These are phyloP conservation scores for Epinephelus cyanopodus DNA, from an alignment of 2,113 vertebrate species.

Conservation along the genomic window DNA sequence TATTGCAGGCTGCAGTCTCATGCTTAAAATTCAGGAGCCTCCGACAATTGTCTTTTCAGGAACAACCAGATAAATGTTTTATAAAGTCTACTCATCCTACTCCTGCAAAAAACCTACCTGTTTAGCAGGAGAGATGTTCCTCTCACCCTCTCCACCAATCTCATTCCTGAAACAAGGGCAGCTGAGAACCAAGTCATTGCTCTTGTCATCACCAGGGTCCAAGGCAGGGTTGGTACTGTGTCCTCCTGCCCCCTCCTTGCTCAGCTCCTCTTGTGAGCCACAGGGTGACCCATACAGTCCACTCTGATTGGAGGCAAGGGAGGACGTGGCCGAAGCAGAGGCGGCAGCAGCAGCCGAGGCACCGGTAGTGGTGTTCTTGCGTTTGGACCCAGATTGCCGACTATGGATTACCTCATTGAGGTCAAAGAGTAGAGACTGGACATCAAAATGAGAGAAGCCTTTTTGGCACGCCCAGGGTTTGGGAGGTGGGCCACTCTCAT, in stretches of 20 bases:
- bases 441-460: constrained; percentile 96
- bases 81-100: background rate
- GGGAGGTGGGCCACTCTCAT: constrained; percentile 82
- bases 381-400: constrained; percentile 92
- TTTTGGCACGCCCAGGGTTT: constrained; percentile 96
- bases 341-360: constrained; percentile 96
- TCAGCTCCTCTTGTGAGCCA: constrained; percentile 97
- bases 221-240: constrained; percentile 84
- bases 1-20: background rate
- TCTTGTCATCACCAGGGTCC: constrained; percentile 98
- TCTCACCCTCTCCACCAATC: constrained; percentile 95
- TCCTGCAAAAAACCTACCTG: constrained; percentile 65
- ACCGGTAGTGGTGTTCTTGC: constrained; percentile 97
- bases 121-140: constrained; percentile 93
- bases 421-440: constrained; percentile 98
- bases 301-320: constrained; percentile 85
- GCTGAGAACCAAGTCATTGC: constrained; percentile 96
- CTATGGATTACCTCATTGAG: constrained; percentile 93
- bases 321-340: constrained; percentile 91
- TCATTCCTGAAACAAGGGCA: constrained; percentile 99
- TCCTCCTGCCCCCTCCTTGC: constrained; percentile 88
- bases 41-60: background rate
- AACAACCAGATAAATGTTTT: background rate
- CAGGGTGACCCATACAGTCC: constrained; percentile 94
- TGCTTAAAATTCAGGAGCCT: background rate